Conservation (phyloP, 1,140 invertebrate species). For the Oncopodura yosiiana region DNA sequence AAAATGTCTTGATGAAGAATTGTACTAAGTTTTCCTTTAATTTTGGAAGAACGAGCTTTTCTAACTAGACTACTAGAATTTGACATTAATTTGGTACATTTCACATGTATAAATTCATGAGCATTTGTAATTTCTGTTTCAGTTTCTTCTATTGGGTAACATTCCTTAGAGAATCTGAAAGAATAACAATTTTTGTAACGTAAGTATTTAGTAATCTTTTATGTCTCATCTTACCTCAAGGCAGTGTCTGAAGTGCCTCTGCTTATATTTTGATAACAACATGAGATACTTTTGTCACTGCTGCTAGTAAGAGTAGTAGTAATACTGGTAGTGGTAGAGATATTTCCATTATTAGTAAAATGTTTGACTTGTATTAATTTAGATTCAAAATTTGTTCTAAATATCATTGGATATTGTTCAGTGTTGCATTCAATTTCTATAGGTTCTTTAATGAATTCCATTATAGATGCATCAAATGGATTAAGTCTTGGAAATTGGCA, state of each 20-base stretch:
- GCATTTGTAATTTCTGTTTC: conserved; percentile 12
- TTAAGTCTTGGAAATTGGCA: conserved; percentile 24
- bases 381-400: conserved; percentile 26
- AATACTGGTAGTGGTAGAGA: background rate
- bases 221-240: conserved; percentile 1
- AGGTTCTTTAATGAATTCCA: conserved; percentile 18
- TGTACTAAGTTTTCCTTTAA: background rate
- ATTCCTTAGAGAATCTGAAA: conserved; percentile 21
- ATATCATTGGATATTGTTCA: conserved; percentile 12
- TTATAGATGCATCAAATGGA: conserved; percentile 24
- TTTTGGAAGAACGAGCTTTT: background rate
- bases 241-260: conserved; percentile 20
- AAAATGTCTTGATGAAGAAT: conserved; percentile 57
- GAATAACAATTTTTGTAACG: background rate
- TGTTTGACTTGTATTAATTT: conserved; percentile 17
- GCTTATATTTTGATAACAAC: conserved; percentile 24
- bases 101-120: conserved; percentile 29
- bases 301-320: background rate
- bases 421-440: conserved; percentile 19
- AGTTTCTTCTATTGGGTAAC: conserved; percentile 15
- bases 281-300: conserved; percentile 1
- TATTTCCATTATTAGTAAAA: background rate
- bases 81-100: conserved; percentile 8
- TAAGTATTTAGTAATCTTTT: background rate
- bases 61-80: background rate